Conservation (phyloP, 2,113 vertebrate genomes). For the Nothobranchius kuhntae region DNA sequence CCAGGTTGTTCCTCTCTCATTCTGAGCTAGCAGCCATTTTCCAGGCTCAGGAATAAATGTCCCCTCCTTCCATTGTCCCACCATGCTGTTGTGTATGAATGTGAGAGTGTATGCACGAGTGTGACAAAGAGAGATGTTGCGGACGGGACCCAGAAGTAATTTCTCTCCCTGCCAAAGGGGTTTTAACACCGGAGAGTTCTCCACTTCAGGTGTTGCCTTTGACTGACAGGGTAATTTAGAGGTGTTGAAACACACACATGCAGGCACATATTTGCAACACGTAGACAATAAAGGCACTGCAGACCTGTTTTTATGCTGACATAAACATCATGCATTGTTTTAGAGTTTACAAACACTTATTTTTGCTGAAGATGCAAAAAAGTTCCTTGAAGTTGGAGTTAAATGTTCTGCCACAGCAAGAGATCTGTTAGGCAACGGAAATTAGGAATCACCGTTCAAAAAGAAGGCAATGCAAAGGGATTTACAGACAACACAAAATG, state of each 20-base stretch:
- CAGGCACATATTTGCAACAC: background rate
- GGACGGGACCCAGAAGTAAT: constrained; percentile 48
- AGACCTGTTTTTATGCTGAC: constrained; percentile 15
- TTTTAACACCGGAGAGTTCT: constrained; percentile 46
- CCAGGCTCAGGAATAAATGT: constrained; percentile 38
- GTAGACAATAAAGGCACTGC: constrained; percentile 7
- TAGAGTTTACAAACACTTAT: too few relatives aligned
- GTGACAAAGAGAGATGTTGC: constrained; percentile 12
- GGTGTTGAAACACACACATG: constrained; percentile 36
- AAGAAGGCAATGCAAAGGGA: background rate
- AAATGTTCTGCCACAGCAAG: too few relatives aligned
- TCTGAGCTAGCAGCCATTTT: constrained; percentile 37
- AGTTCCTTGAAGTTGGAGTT: too few relatives aligned
- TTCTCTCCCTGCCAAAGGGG: constrained; percentile 45
- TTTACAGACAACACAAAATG: background rate
- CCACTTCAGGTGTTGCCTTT: constrained; percentile 57
- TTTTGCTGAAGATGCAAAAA: too few relatives aligned
- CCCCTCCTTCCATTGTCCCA: constrained; percentile 19
- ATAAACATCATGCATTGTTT: background rate
- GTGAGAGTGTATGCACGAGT: background rate
- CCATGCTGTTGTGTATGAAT: constrained; percentile 10
- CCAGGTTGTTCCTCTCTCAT: constrained; percentile 44
- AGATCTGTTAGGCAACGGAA: too few relatives aligned
- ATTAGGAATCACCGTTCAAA: too few relatives aligned
- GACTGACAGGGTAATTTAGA: constrained; percentile 69